Percentiles rank a stretch among this genome's conserved stretches.
Conservation (phyloP, 2,888 invertebrate species). For the Lycaena phlaeas region DNA sequence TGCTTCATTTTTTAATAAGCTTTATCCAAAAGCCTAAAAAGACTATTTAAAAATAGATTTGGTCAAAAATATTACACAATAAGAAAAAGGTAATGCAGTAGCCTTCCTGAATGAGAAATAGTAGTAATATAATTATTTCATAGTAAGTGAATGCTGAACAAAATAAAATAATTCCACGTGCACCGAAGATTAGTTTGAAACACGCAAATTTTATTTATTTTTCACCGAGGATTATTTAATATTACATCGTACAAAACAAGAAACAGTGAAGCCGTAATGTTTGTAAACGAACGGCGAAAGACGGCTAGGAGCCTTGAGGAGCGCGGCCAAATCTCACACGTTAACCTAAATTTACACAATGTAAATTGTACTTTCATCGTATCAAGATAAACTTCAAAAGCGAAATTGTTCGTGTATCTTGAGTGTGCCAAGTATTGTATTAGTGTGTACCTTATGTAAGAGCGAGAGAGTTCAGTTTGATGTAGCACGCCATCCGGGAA, state of each 20-base stretch:
- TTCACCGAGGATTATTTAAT: slow-evolving; percentile 56
- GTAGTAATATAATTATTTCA: too few species aligned
- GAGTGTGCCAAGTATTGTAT: slow-evolving; percentile 13
- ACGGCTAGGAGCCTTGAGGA: slow-evolving; percentile 50
- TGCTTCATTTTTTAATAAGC: too few species aligned
- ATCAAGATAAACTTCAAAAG: slow-evolving; percentile 29
- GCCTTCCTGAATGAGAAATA: too few species aligned
- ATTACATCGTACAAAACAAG: slow-evolving; percentile 43
- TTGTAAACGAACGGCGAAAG: slow-evolving; percentile 54
- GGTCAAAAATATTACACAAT: too few species aligned
- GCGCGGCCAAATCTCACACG: slow-evolving; percentile 56
- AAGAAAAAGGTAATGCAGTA: too few species aligned
- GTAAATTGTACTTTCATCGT: slow-evolving; percentile 30
- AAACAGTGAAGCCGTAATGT: slow-evolving; percentile 51
- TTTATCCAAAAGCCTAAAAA: too few species aligned
- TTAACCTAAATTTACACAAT: slow-evolving; percentile 32
- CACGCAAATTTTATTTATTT: slow-evolving; percentile 20
- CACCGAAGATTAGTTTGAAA: neutral
- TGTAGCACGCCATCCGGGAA: slow-evolving; percentile 22
- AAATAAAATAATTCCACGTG: neutral
- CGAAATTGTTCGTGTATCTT: slow-evolving; percentile 22
- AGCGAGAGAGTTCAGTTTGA: slow-evolving; percentile 31
- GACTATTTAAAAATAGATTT: too few species aligned
- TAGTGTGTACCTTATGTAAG: neutral
- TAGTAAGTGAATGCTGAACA: too few species aligned